Evolutionary conservation across 1,140 invertebrate genomes (phyloP).

Genomic region (Caerostris extrusa): DNA sequence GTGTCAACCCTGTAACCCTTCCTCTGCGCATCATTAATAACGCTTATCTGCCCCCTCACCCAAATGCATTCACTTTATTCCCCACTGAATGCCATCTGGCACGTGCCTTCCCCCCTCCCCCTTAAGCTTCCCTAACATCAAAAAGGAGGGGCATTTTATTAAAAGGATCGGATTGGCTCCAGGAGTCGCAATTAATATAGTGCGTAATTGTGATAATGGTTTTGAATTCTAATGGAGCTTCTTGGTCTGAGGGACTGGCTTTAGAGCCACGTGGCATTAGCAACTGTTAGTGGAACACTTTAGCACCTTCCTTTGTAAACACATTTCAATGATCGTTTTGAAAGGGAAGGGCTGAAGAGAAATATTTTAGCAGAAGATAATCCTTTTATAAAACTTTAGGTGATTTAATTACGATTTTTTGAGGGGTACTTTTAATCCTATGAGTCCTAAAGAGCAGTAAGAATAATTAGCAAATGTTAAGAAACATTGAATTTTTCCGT

Average conservation of each 20-base stretch:
- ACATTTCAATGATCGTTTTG: not conserved
- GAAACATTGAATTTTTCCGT: too few relatives aligned
- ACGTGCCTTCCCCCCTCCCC: conserved; percentile 10
- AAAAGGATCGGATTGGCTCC: conserved; percentile 62
- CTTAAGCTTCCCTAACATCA: not conserved
- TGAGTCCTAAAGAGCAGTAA: too few relatives aligned
- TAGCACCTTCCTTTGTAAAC: not conserved
- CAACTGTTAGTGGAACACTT: not conserved
- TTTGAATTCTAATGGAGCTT: conserved; percentile 42
- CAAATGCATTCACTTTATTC: conserved; percentile 39
- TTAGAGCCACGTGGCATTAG: conserved; percentile 12
- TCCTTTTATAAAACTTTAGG: not conserved
- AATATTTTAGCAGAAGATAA: not conserved
- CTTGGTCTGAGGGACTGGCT: conserved; percentile 14
- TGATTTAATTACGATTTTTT: not conserved
- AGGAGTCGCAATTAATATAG: conserved; percentile 28
- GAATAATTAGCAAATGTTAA: too few relatives aligned
- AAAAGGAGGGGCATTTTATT: conserved; percentile 65
- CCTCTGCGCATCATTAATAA: conserved; percentile 58
- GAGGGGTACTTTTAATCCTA: too few relatives aligned
- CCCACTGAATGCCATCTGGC: conserved; percentile 72
- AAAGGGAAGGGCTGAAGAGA: not conserved
- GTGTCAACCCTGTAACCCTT: conserved; percentile 65
- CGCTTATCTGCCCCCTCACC: conserved; percentile 24
- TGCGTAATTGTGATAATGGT: conserved; percentile 53